phyloP scores from a whole-genome alignment of 1,140 invertebrate genomes.

The Drosophila yakuba region DNA sequence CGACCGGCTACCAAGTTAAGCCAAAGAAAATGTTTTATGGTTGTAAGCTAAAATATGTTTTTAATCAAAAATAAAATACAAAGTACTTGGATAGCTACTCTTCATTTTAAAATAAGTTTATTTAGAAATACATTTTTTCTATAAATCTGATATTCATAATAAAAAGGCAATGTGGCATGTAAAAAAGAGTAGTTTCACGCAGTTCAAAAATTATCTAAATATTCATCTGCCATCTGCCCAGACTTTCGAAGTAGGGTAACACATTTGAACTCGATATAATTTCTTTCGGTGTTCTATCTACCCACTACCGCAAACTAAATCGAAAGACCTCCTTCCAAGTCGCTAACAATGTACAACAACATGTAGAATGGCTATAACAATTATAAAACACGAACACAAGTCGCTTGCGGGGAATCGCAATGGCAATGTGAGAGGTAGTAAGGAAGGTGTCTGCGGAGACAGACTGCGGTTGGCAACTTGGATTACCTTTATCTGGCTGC shows the following conservation, averaged over 20 bases:
- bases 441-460: slow-evolving; percentile 15
- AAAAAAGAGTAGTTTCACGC: too few species aligned
- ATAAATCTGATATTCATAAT: too few species aligned
- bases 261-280: background rate
- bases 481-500: slow-evolving; percentile 62
- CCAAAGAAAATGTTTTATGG: background rate
- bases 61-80: too few species aligned
- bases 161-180: too few species aligned
- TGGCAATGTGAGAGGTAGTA: background rate
- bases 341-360: slow-evolving; percentile 48
- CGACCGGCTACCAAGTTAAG: slow-evolving; percentile 6
- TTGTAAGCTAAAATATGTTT: too few species aligned
- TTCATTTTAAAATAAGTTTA: too few species aligned
- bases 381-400: slow-evolving; percentile 59
- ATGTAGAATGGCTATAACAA: slow-evolving; percentile 64
- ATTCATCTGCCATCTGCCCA: too few species aligned
- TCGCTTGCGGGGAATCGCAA: background rate
- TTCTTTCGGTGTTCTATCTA: background rate
- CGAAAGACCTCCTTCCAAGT: slow-evolving; percentile 20
- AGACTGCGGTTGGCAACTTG: slow-evolving; percentile 66
- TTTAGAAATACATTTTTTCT: too few species aligned
- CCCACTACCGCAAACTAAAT: slow-evolving; percentile 9
- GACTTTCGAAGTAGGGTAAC: background rate
- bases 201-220: too few species aligned
- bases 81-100: too few species aligned